These are phyloP conservation scores for Eidolon helvum DNA, from an alignment of 2,113 vertebrate genomes.

Conservation along the genomic window DNA sequence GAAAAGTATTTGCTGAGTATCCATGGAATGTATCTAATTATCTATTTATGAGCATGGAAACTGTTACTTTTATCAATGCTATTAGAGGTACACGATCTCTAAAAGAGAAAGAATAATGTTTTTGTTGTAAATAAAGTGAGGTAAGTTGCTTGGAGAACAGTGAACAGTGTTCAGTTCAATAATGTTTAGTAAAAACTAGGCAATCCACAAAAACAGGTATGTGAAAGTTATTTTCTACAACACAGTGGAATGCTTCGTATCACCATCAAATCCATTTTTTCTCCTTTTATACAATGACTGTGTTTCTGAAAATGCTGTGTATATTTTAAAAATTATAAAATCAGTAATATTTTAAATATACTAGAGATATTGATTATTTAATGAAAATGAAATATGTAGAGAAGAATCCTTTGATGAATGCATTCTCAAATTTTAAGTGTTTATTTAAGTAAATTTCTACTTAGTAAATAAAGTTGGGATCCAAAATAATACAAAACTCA, in stretches of 20 bases:
- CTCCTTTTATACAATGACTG: background rate
- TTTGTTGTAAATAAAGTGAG: background rate
- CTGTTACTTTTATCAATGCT: background rate
- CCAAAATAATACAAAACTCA: slow-evolving; percentile 12
- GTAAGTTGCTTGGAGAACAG: background rate
- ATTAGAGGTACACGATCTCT: background rate
- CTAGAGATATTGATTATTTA: background rate
- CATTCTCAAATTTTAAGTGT: background rate
- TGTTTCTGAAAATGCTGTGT: background rate
- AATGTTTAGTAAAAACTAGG: background rate
- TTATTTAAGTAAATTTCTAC: background rate
- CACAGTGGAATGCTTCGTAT: background rate
- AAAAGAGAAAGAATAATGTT: background rate
- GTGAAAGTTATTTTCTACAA: background rate
- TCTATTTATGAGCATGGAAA: background rate
- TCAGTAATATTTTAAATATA: background rate
- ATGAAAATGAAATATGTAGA: background rate
- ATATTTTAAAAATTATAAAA: background rate
- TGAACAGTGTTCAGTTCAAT: background rate
- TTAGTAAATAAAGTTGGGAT: slow-evolving; percentile 1
- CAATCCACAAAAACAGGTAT: background rate
- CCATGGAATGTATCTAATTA: background rate
- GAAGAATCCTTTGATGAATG: background rate
- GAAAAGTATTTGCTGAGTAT: background rate
- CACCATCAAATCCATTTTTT: background rate